phyloP scores from a whole-genome alignment of 2,113 vertebrate genomes.

The Albula goreensis region DNA sequence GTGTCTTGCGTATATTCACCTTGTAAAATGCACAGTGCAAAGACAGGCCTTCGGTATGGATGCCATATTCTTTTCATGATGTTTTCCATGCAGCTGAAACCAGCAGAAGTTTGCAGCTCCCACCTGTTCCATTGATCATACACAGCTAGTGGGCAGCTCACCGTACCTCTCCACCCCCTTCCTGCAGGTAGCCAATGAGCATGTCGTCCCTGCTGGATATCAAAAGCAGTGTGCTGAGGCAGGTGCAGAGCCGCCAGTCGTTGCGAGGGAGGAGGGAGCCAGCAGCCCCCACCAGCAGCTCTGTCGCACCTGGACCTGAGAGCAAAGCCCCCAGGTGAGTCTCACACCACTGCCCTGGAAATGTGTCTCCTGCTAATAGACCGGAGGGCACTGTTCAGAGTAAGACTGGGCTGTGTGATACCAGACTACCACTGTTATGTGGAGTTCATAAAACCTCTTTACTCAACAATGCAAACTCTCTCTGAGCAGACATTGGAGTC shows the following conservation, averaged over 20 bases:
- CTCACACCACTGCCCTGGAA: neutral
- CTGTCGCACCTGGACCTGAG: neutral
- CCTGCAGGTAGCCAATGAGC: conserved; percentile 23
- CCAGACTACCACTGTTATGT: neutral
- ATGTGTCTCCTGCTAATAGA: neutral
- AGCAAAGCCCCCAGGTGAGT: neutral
- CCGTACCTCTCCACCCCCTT: conserved; percentile 1
- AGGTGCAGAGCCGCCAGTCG: conserved; percentile 59
- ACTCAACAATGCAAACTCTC: neutral
- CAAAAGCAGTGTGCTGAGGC: conserved; percentile 61
- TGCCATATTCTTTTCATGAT: neutral
- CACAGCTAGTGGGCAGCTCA: neutral
- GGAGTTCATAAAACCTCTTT: neutral
- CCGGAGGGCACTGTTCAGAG: neutral
- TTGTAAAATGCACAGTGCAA: neutral
- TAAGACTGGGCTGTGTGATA: neutral
- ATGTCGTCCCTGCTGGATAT: conserved; percentile 60
- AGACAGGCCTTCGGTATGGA: neutral
- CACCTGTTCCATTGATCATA: neutral
- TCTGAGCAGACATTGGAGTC: neutral
- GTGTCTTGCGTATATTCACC: neutral
- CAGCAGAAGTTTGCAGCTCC: neutral
- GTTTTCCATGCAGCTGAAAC: neutral
- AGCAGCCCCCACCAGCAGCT: neutral
- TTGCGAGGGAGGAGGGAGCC: conserved; percentile 24